Percentiles rank a stretch among this genome's conserved stretches.
Conservation (phyloP, 2,888 invertebrate species). For the Malthinus flaveolus region DNA sequence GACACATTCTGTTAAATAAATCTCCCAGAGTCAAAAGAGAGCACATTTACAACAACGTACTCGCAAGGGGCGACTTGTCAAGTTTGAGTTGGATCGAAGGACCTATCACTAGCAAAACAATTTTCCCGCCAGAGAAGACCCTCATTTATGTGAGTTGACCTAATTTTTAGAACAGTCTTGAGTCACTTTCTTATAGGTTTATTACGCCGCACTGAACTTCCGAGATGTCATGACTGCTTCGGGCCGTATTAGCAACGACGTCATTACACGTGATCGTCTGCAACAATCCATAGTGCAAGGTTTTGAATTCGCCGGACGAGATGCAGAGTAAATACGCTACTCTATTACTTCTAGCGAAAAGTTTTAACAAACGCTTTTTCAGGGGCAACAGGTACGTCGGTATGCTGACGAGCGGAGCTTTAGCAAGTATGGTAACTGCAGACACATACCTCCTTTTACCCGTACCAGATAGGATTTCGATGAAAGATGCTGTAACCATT, state of each 20-base stretch:
- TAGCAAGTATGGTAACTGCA: no score
- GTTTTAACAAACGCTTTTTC: no score
- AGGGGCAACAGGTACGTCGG: no score
- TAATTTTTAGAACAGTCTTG: no score
- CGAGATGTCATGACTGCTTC: slow-evolving; percentile 93
- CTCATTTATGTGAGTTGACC: slow-evolving; percentile 34
- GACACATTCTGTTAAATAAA: slow-evolving; percentile 26
- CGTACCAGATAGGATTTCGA: no score
- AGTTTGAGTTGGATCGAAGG: slow-evolving; percentile 80
- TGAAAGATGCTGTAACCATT: no score
- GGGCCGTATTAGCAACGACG: slow-evolving; percentile 84
- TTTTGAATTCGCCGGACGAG: slow-evolving; percentile 66
- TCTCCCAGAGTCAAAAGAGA: slow-evolving; percentile 47
- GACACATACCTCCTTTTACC: no score
- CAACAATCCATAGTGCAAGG: slow-evolving; percentile 70
- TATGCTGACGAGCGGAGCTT: no score
- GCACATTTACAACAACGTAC: slow-evolving; percentile 67
- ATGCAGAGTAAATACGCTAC: slow-evolving; percentile 41
- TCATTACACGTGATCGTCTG: slow-evolving; percentile 65
- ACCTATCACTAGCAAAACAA: slow-evolving; percentile 37
- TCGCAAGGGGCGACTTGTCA: slow-evolving; percentile 80
- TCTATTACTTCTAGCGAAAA: slow-evolving; percentile 69
- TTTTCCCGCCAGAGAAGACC: not conserved
- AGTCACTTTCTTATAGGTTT: slow-evolving; percentile 61
- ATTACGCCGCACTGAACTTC: slow-evolving; percentile 87